Evolutionary conservation across 2,113 vertebrate species (phyloP).

Genomic region (Odocoileus virginianus): DNA sequence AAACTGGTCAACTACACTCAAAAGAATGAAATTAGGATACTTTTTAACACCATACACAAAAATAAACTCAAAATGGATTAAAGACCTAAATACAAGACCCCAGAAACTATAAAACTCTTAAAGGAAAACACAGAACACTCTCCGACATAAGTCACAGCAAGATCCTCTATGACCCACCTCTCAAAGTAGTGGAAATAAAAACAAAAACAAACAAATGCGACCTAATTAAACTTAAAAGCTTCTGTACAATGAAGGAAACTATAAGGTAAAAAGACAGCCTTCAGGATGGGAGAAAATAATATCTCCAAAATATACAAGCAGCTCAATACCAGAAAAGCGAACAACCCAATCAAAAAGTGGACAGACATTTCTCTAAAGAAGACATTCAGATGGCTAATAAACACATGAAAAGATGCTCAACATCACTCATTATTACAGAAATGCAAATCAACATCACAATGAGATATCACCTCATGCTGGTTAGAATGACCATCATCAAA

Average conservation of each 20-base stretch:
- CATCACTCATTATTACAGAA: background rate
- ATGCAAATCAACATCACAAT: background rate
- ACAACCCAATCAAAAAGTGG: background rate
- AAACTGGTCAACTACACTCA: background rate
- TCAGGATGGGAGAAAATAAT: background rate
- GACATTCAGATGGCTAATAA: background rate
- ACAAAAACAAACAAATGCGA: background rate
- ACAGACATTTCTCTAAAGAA: background rate
- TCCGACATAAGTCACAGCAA: background rate
- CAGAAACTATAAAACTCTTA: background rate
- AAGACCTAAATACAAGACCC: background rate
- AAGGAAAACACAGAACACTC: background rate
- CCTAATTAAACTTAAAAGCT: background rate
- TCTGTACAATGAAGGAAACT: background rate
- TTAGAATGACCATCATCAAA: background rate
- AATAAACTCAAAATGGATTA: background rate
- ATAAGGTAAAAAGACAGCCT: background rate
- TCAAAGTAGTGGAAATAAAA: background rate
- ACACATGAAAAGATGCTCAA: background rate
- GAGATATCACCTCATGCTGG: background rate
- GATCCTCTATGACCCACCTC: background rate
- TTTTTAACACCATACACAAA: background rate
- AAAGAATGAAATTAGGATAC: background rate
- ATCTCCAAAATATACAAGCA: background rate
- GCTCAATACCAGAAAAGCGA: background rate